Evolutionary conservation across 2,797 vertebrate genomes (phyloP), one percentile per base, ranked within the genome.

Genomic region (Sebastes trivittatus): DNA sequence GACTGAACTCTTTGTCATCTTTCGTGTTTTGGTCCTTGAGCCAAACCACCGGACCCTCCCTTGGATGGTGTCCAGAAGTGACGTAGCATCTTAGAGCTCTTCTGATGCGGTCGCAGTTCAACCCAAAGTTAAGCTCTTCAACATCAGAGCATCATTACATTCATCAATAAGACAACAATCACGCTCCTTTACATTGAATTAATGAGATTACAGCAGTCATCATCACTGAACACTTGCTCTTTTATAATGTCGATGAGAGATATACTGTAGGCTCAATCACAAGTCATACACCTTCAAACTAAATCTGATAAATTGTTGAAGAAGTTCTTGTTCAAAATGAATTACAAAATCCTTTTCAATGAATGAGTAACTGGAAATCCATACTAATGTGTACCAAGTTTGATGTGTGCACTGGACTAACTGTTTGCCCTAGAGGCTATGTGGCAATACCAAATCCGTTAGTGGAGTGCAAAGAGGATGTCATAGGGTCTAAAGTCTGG

Each of bases 11-110:
- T 23, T 66, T 6, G 34, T 58, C 14, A 4, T 63, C 18, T 69
- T 22, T 75, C 13, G 49, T 25, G 25, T 58, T 59, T 23, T 4
- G 14, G 30, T 63, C 30, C 1, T 32, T 29, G 22, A 49, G 55
- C 67, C 65, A 72, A 87, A 70, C 7, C 78, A 65, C 52, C 65
- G 55, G 16, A 78, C 20, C 61, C 74, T 70, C 72, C 59, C 7
- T 70, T 61, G 27, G 36, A 59, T 73, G n/a, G 38, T 54, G 42
- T 69, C 61, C 49, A 61, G 18, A 64, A 27, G 16, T 81, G 60
- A 80, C 0, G 1, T 18, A n/a, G n/a, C 9, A 23, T 76, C 77
- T 70, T 11, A n/a, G 36, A 36, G 36, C 11, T 25, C 38, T 42
- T 64, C 25, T 18, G 38, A 59, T n/a, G 23, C 60, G 14, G 61